Conservation (phyloP, 2,888 invertebrate species). For the Capitulum mitella region DNA sequence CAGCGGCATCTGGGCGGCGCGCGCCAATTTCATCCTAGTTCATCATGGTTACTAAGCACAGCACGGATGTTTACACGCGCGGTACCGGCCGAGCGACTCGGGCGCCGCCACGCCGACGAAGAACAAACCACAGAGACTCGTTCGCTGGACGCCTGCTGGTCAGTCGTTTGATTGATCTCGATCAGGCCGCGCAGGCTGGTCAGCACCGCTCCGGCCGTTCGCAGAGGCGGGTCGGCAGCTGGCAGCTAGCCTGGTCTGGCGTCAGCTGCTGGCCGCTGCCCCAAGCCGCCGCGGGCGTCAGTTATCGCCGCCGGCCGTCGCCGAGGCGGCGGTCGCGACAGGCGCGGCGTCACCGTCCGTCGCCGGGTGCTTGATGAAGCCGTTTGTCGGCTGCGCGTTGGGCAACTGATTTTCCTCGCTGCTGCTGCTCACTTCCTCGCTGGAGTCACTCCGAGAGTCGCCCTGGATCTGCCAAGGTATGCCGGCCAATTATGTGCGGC, state of each 20-base stretch:
- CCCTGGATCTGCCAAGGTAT: neutral
- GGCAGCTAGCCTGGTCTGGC: neutral
- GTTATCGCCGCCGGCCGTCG: conserved; percentile 11
- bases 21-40: neutral
- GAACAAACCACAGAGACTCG: neutral
- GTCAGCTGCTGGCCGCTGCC: neutral
- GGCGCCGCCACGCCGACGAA: neutral
- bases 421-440: conserved; percentile 17
- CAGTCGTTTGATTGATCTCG: neutral
- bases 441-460: conserved; percentile 22
- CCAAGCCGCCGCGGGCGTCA: neutral
- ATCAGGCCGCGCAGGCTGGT: neutral
- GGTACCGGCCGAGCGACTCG: neutral
- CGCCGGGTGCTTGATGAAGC: neutral
- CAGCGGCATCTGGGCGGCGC: neutral
- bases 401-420: neutral
- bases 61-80: neutral
- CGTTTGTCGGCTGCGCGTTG: neutral
- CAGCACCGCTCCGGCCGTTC: neutral
- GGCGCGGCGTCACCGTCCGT: neutral
- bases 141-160: neutral
- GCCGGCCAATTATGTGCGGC: too few relatives aligned
- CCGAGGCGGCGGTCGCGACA: neutral
- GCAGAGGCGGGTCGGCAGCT: neutral
- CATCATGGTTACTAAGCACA: neutral